These are phyloP conservation scores for Nothocercus nigrocapillus DNA, from an alignment of 2,113 vertebrate genomes.

Conservation along the genomic window DNA sequence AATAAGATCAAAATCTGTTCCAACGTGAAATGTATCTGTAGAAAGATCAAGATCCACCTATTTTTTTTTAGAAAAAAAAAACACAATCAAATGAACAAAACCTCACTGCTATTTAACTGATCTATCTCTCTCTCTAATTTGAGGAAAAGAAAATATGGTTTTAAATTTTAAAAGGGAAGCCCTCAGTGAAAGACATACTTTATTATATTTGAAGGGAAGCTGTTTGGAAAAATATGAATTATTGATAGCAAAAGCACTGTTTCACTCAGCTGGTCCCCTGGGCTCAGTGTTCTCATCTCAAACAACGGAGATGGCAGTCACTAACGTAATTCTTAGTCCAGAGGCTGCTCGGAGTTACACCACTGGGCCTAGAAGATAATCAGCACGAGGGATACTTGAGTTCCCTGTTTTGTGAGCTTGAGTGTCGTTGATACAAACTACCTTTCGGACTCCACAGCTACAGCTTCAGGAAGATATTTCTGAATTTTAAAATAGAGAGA, in stretches of 20 bases:
- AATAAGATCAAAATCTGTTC: constrained; percentile 54
- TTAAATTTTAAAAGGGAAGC: constrained; percentile 39
- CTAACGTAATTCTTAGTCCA: not conserved
- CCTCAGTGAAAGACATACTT: not conserved
- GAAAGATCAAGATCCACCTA: constrained; percentile 37
- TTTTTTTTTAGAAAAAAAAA: not conserved
- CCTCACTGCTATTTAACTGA: accelerated
- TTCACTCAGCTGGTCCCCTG: not conserved
- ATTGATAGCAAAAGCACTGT: constrained; percentile 34
- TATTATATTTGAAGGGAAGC: constrained; percentile 19
- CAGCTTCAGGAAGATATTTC: not conserved
- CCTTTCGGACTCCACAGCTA: not conserved
- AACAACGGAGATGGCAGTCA: not conserved
- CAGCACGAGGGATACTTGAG: not conserved
- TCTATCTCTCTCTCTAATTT: not conserved
- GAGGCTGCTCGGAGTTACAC: not conserved
- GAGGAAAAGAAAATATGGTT: not conserved
- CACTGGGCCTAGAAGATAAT: not conserved
- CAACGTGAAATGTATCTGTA: not conserved
- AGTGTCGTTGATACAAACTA: not conserved
- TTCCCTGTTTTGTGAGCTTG: not conserved
- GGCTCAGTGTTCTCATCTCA: not conserved
- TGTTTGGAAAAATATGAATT: constrained; percentile 37
- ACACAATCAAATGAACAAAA: constrained; percentile 4
- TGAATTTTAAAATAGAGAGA: not conserved